Conservation (phyloP, 2,888 invertebrate species). For the Orchesella flavescens region DNA sequence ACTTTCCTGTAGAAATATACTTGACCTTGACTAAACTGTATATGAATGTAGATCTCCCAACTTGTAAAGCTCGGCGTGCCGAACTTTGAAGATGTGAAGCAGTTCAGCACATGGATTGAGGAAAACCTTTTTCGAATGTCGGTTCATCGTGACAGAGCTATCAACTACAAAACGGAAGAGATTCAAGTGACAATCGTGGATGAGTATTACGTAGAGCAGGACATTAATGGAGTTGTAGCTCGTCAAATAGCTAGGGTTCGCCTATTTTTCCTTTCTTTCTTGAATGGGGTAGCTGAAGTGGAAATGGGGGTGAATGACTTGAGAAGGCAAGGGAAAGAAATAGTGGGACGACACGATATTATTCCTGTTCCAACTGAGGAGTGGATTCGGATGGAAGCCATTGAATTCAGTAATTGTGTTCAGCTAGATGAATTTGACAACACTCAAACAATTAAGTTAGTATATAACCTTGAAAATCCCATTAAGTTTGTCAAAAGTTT, state of each 20-base stretch:
- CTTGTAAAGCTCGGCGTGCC: constrained; percentile 96
- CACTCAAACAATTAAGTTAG: constrained; percentile 88
- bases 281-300: constrained; percentile 96
- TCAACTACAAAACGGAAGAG: constrained; percentile 96
- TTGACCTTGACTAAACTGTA: neutral
- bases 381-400: constrained; percentile 96
- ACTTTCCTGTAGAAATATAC: no score
- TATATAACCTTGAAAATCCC: constrained; percentile 7
- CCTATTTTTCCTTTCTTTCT: constrained; percentile 95
- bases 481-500: no score
- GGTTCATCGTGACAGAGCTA: constrained; percentile 89
- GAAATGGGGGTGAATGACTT: constrained; percentile 98
- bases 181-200: constrained; percentile 95
- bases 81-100: constrained; percentile 90
- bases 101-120: constrained; percentile 92
- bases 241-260: constrained; percentile 96
- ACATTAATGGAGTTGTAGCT: constrained; percentile 85
- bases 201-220: constrained; percentile 92
- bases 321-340: constrained; percentile 98
- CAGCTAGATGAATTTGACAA: constrained; percentile 91
- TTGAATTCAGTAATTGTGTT: constrained; percentile 95
- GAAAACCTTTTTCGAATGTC: constrained; percentile 90
- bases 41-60: constrained; percentile 79
- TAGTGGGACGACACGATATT: constrained; percentile 98
- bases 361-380: constrained; percentile 99